Base-by-base conservation (phyloP, 2,113 vertebrate genomes). In the Vulpes lagopus region DNA sequence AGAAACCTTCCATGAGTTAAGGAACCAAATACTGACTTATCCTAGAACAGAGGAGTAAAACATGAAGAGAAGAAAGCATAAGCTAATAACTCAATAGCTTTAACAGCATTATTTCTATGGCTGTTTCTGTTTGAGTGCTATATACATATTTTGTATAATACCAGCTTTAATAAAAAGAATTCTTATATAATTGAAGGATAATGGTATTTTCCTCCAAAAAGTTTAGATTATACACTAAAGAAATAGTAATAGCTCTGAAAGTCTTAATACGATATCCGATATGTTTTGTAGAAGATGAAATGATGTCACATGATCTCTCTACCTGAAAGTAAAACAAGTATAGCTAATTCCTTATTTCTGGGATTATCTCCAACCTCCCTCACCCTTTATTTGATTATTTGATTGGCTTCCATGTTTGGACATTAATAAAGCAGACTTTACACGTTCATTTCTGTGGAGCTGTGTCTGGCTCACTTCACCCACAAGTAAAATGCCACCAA, bases 211-310 rank as follows among this genome's bases (percentile, higher is more conserved):
- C 57, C 57, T 3, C 35, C 20, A 10, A 27, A 80, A 91, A 65
- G 19, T 65, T 91, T 91, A 43, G 51, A 81, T 87, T 38, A 91
- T 59, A 3, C 38, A 81, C 30, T 25, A 87, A 81, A 90, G 32
- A 94, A 91, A 94, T 32, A 96, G 22, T 25, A 94, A 51, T 94
- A 74, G 65, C 51, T 85, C 55, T 90, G n/a, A 22, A 85, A 79
- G 32, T 85, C 62, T 94, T 67, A 51, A 79, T 60, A 57, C 43
- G 79, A 1, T 84, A 60, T 69, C 60, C 80, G 62, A 51, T 49
- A 10, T 81, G 10, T 35, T 91, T 81, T 23, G 38, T 65, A 67
- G 74, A 91, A 82, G 59, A 74, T 87, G 12, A 74, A 81, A 73
- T 82, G 38, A 64, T 91, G 55, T 74, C 53, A 94, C 43, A 57